phyloP scores from a whole-genome alignment of 2,113 vertebrate genomes.

The Bubalus kerabau region DNA sequence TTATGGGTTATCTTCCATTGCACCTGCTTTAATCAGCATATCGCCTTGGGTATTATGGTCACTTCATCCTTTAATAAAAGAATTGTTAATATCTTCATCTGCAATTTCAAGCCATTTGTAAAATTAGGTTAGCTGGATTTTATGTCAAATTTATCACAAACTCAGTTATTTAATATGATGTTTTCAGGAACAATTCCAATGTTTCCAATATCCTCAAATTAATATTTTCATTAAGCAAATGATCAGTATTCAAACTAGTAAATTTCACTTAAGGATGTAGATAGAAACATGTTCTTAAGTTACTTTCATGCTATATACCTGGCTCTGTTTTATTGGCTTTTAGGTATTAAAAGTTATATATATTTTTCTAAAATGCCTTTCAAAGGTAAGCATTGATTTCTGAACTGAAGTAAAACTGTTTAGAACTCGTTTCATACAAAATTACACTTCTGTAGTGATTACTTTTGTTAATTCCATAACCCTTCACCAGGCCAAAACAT shows the following conservation, averaged over 20 bases:
- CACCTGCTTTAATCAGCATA: constrained; percentile 65
- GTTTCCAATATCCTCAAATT: constrained; percentile 4
- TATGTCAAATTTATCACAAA: background rate
- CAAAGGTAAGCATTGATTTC: background rate
- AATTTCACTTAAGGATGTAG: background rate
- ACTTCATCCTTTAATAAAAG: constrained; percentile 68
- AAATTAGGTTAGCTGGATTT: constrained; percentile 51
- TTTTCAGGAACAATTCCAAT: constrained; percentile 33
- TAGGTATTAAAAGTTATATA: background rate
- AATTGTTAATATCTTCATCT: constrained; percentile 67
- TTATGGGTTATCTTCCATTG: constrained; percentile 61
- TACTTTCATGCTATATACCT: background rate
- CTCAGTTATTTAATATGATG: background rate
- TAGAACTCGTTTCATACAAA: background rate
- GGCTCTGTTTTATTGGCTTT: background rate
- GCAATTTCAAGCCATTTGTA: constrained; percentile 61
- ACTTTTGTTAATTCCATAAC: too few relatives aligned
- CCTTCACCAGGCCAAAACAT: background rate
- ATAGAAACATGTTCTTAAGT: background rate
- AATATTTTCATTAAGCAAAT: constrained; percentile 11
- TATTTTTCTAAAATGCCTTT: background rate
- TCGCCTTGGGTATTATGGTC: constrained; percentile 60
- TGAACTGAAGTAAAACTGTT: background rate
- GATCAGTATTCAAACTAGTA: background rate
- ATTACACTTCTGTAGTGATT: background rate